Evolutionary conservation across 2,888 invertebrate species (phyloP), one percentile per base, ranked within the genome.

Genomic region (Julus scanicus): DNA sequence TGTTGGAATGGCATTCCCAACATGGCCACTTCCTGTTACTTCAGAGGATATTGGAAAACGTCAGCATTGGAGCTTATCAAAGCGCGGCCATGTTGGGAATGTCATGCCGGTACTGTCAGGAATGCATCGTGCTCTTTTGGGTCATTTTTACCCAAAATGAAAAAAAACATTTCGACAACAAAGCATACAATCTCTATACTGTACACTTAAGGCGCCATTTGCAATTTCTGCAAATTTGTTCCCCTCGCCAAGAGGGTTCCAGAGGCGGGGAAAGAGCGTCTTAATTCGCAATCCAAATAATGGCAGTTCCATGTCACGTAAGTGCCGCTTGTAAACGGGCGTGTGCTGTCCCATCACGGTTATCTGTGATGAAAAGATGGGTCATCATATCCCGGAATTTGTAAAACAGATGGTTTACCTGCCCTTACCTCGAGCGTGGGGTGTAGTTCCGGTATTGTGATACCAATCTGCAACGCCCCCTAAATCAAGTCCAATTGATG

Each of bases 321-420:
- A 71, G 71, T 29, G n/a, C 8, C 8, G 71, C 29, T 29, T 71
- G 20, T 6, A n/a, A 4, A 71, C 20, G 71, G 71, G 71, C 71
- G 71, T 17, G 20, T 71, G 29, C 2, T 20, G 71, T 29, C 29
- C 29, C n/a, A 53, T 44, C 44, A 71, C n/a, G 6, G 63, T 63
- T 63, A 63, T n/a, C 63, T 71, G 29, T 29, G 9, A 11, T 29
- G 71, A 29, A 71, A 29, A 17, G 4, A 71, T 11, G n/a, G 29
- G 8, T 71, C 20, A 29, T 29, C 71, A 29, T 29, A 71, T 20
- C 71, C 29, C 29, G 71, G 71, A 71, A 71, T 71, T 71, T 71
- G 71, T n/a, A 71, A 71, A 71, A 71, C 71, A 71, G 71, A 71
- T 71, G 71, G 71, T 71, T 71, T 71, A 71, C 71, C 71, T 71